phyloP scores from a whole-genome alignment of 2,888 invertebrate species.

The Sphecodes monilicornis region DNA sequence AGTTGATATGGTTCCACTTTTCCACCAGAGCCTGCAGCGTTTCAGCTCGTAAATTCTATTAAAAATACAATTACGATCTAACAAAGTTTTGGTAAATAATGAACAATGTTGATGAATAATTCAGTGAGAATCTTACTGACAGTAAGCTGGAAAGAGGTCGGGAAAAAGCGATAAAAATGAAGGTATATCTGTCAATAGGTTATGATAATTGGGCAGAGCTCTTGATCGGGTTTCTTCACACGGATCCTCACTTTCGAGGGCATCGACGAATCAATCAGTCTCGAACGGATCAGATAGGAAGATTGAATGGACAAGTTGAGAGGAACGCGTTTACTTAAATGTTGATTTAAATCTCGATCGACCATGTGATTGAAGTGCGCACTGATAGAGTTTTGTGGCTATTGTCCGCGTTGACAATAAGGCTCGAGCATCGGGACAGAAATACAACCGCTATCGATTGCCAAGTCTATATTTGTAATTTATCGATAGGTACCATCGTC shows the following conservation, averaged over 20 bases:
- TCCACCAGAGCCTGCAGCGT: background rate
- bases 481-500: conserved; percentile 31
- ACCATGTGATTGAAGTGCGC: conserved; percentile 58
- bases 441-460: conserved; percentile 32
- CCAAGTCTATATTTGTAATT: conserved; percentile 24
- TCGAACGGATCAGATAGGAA: conserved; percentile 49
- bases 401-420: conserved; percentile 65
- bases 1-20: background rate
- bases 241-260: conserved; percentile 39
- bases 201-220: conserved; percentile 10
- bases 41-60: background rate
- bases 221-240: conserved; percentile 32
- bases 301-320: conserved; percentile 45
- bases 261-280: conserved; percentile 52
- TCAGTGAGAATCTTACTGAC: background rate
- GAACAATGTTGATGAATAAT: background rate
- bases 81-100: background rate
- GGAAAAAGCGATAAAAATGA: background rate
- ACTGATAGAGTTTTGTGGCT: conserved; percentile 49
- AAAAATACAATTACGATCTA: background rate
- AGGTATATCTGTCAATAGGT: conserved; percentile 1
- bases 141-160: background rate
- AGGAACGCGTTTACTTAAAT: conserved; percentile 55
- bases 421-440: conserved; percentile 46
- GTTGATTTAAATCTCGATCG: conserved; percentile 64